Evolutionary conservation across 1,140 invertebrate species (phyloP).

Genomic region (Octopus sinensis): DNA sequence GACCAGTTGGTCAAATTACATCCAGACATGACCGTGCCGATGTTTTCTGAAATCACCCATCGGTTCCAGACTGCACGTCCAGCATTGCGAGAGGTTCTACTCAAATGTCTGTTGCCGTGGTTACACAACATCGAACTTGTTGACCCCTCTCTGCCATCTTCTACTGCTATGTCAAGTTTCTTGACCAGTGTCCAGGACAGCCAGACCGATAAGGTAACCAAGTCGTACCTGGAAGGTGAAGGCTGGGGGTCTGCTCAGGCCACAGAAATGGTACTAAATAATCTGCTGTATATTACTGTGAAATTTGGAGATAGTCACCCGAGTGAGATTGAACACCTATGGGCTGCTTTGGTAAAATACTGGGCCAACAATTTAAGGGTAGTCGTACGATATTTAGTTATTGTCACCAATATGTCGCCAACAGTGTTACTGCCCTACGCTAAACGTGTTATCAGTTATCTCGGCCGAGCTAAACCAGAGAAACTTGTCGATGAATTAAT

Average conservation of each 20-base stretch:
- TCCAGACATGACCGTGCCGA: constrained; percentile 96
- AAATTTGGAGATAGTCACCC: constrained; percentile 93
- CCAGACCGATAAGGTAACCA: constrained; percentile 36
- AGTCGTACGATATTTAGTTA: constrained; percentile 94
- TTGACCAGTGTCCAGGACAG: constrained; percentile 45
- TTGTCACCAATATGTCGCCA: constrained; percentile 92
- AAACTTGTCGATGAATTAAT: constrained; percentile 93
- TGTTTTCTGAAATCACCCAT: constrained; percentile 95
- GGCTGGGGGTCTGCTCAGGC: constrained; percentile 95
- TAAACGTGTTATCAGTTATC: constrained; percentile 88
- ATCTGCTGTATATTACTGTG: constrained; percentile 95
- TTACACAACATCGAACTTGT: constrained; percentile 97
- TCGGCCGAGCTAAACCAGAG: constrained; percentile 85
- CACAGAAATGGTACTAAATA: constrained; percentile 99
- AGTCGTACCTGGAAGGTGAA: constrained; percentile 67
- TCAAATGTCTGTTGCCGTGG: constrained; percentile 94
- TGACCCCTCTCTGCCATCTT: constrained; percentile 88
- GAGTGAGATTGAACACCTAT: constrained; percentile 90
- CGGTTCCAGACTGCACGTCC: constrained; percentile 92
- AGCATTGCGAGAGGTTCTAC: constrained; percentile 80
- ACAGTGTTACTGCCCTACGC: constrained; percentile 85
- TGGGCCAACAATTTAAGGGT: constrained; percentile 97
- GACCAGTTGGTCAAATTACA: constrained; percentile 88
- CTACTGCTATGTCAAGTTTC: constrained; percentile 55
- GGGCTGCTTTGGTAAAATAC: constrained; percentile 89